Evolutionary conservation across 2,113 vertebrate genomes (phyloP), one percentile per base, ranked within the genome.

Genomic region (Mionectes macconnelli): DNA sequence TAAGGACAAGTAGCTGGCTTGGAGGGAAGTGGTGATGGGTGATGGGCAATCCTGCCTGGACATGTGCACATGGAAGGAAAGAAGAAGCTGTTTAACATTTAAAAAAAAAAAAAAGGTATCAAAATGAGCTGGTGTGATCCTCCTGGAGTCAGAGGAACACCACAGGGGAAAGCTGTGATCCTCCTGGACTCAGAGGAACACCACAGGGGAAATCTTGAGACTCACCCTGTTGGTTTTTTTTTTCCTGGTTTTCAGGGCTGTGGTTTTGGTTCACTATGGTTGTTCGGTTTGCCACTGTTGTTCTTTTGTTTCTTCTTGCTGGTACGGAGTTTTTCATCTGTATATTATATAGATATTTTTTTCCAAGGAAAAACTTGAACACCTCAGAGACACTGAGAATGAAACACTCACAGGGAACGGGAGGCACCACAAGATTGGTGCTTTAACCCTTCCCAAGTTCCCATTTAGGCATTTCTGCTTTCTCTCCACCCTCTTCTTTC

Each of bases 151-250:
- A 87, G 97, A 92, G 87, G 85, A 89, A 80, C 81, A 64, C 68
- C 92, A 89, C 66, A 94, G 95, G 93, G 94, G 89, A 70, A 90
- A 91, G 70, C 42, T 73, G 87, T 89, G 82, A 96, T 97, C 98
- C 98, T 99, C 97, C 95, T 97, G 97, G 94, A 92, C 95, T 91
- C 75, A 89, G 97, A 91, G 87, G 85, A 90, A 76, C 81, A 64
- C 68, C 92, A 89, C 66, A 94, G 95, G 93, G 95, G 89, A 70
- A 90, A 91, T 70, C 42, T 73, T 73, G 87, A 95, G 89, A 97
- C 89, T 96, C 88, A 75, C 87, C 66, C 76, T 62, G n/a, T n/a
- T n/a, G 66, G 93, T 97, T 97, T 91, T 92, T 94, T 96, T 93
- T 10, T n/a, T n/a, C n/a, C 22, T 37, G 75, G 87, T 94, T 91